These are phyloP conservation scores for Todus mexicanus DNA, from an alignment of 2,797 vertebrate species.

Conservation along the genomic window DNA sequence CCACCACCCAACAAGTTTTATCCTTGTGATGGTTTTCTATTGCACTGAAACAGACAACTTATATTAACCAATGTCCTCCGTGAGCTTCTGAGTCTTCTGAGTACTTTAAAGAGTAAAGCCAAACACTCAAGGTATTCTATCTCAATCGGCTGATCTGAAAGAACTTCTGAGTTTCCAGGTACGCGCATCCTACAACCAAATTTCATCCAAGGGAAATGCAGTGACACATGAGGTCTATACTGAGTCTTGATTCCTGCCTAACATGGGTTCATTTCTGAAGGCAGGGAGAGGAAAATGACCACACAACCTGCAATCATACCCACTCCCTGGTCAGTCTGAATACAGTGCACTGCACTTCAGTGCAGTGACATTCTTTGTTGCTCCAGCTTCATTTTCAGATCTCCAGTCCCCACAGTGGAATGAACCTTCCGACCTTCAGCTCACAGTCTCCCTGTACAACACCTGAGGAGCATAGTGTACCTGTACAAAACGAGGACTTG, in stretches of 20 bases:
- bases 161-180: neutral
- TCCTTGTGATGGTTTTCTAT: neutral
- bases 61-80: neutral
- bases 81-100: neutral
- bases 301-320: neutral
- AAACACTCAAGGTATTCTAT: neutral
- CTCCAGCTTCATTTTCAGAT: neutral
- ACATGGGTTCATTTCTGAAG: neutral
- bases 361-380: neutral
- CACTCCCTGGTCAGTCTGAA: neutral
- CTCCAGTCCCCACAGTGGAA: neutral
- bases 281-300: neutral
- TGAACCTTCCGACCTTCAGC: neutral
- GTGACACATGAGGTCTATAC: neutral
- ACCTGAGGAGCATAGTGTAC: neutral
- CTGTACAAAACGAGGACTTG: neutral
- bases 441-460: neutral
- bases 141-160: neutral
- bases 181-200: neutral
- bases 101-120: neutral
- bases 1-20: neutral
- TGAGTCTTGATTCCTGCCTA: neutral
- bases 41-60: neutral
- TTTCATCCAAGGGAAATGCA: neutral
- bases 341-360: neutral